Conservation (phyloP, 2,113 vertebrate genomes). For the Chionis minor region DNA sequence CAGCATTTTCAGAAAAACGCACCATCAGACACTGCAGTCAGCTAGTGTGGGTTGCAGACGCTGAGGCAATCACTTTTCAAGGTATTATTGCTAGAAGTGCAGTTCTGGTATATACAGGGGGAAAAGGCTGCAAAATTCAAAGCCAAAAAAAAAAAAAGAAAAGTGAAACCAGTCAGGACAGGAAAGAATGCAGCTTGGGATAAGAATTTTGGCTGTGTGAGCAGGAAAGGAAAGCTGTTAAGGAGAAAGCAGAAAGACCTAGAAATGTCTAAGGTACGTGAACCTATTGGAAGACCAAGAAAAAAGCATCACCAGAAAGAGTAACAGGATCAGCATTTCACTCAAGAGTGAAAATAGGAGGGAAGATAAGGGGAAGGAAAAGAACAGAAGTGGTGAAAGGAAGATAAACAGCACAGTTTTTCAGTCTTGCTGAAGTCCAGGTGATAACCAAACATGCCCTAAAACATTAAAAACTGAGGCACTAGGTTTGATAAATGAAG, state of each 20-base stretch:
- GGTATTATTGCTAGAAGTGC: constrained; percentile 28
- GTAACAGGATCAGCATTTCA: not conserved
- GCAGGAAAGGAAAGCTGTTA: not conserved
- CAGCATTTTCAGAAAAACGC: not conserved
- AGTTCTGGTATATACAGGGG: not conserved
- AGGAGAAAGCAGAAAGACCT: not conserved
- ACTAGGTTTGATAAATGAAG: not conserved
- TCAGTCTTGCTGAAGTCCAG: not conserved
- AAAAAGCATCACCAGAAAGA: not conserved
- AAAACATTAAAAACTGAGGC: not conserved
- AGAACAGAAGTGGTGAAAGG: not conserved
- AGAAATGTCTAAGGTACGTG: not conserved
- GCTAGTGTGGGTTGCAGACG: not conserved
- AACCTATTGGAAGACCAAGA: not conserved
- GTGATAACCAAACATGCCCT: not conserved
- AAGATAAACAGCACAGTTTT: not conserved
- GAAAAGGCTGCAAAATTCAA: not conserved
- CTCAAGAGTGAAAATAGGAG: not conserved
- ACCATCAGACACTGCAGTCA: not conserved
- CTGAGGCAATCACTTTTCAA: not conserved
- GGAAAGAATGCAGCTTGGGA: not conserved
- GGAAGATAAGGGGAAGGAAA: not conserved
- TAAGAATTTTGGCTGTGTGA: not conserved
- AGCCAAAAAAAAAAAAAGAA: not conserved
- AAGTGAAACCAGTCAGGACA: not conserved